Percentiles rank a stretch among this genome's conserved stretches.
These are phyloP conservation scores for Bombus picipes DNA, from an alignment of 1,140 invertebrate genomes.

Conservation along the genomic window DNA sequence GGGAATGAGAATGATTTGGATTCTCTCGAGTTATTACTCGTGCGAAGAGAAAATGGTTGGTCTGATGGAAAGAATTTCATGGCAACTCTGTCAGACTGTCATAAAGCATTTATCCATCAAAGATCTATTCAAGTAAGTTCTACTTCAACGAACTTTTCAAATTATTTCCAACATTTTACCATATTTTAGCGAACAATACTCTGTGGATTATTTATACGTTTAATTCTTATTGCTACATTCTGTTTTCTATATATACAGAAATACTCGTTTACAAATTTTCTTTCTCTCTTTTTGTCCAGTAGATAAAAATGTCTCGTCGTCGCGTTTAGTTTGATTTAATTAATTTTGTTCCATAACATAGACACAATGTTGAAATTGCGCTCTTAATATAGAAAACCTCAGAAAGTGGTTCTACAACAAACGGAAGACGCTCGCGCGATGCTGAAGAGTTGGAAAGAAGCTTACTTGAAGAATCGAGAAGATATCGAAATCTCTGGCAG, in stretches of 20 bases:
- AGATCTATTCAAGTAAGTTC: slow-evolving; percentile 87
- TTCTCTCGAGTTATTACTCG: slow-evolving; percentile 89
- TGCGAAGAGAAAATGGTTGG: slow-evolving; percentile 89
- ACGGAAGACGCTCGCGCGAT: slow-evolving; percentile 86
- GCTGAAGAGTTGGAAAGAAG: slow-evolving; percentile 89
- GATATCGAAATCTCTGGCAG: slow-evolving; percentile 92
- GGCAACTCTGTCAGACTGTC: slow-evolving; percentile 90
- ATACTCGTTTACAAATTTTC: neutral
- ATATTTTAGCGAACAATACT: neutral
- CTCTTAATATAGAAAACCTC: slow-evolving; percentile 79
- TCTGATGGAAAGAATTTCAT: slow-evolving; percentile 91
- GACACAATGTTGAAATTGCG: neutral
- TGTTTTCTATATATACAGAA: no score
- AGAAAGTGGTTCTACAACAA: slow-evolving; percentile 81
- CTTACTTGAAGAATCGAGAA: slow-evolving; percentile 88
- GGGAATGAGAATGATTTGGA: slow-evolving; percentile 92
- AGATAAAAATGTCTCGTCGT: neutral
- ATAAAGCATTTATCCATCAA: slow-evolving; percentile 88
- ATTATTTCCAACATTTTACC: neutral
- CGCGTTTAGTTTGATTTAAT: neutral
- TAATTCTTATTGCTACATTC: no score
- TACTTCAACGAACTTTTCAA: no score
- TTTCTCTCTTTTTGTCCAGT: neutral
- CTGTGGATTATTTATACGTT: neutral
- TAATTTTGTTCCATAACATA: no score